phyloP scores from a whole-genome alignment of 2,113 vertebrate genomes.

The Sterna hirundo region DNA sequence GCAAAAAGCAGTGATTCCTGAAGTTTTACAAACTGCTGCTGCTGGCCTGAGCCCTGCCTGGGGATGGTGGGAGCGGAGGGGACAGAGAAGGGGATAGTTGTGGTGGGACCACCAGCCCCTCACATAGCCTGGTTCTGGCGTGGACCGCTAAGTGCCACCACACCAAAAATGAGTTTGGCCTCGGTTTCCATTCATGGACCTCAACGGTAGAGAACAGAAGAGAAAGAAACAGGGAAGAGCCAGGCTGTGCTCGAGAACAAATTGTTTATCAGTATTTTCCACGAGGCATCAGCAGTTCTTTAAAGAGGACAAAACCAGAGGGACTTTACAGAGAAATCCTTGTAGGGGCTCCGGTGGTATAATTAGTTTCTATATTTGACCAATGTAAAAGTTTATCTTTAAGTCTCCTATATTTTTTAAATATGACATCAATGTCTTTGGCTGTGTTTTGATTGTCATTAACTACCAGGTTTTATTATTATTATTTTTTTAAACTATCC shows the following conservation, averaged over 20 bases:
- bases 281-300: conserved; percentile 35
- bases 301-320: conserved; percentile 47
- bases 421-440: conserved; percentile 3
- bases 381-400: conserved; percentile 43
- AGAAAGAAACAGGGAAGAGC: background rate
- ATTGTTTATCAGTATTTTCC: conserved; percentile 34
- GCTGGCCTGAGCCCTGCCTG: background rate
- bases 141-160: background rate
- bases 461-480: conserved; percentile 49
- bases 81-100: background rate
- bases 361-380: conserved; percentile 61
- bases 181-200: background rate
- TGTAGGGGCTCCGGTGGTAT: background rate
- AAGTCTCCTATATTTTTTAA: conserved; percentile 45
- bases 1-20: background rate
- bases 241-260: background rate
- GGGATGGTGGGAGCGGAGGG: background rate
- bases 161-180: background rate
- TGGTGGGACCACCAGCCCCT: background rate
- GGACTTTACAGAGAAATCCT: conserved; percentile 16
- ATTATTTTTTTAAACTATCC: background rate
- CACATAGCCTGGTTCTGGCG: background rate
- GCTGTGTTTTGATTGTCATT: conserved; percentile 50
- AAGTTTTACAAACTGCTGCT: background rate
- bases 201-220: background rate